Evolutionary conservation across 2,888 invertebrate genomes (phyloP).

Genomic region (Cyrtodaria siliqua): DNA sequence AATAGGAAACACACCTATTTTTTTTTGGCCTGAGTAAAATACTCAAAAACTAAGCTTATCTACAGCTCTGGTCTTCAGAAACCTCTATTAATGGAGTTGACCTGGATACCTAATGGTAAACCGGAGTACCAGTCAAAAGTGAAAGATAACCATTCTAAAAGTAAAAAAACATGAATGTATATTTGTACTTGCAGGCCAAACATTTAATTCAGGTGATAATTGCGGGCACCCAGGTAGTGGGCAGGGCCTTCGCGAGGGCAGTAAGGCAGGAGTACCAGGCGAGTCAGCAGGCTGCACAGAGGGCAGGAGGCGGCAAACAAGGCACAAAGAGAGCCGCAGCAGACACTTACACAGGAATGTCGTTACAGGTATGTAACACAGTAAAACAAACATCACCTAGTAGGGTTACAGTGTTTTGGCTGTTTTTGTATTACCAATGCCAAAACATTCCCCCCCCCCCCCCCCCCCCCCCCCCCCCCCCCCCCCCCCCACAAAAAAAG

Average conservation of each 20-base stretch:
- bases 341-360: slow-evolving; percentile 88
- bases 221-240: slow-evolving; percentile 95
- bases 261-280: slow-evolving; percentile 89
- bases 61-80: too few species aligned
- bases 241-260: slow-evolving; percentile 96
- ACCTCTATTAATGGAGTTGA: too few species aligned
- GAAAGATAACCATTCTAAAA: neutral
- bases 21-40: too few species aligned
- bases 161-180: neutral
- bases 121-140: neutral
- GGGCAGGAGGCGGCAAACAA: slow-evolving; percentile 73
- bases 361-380: slow-evolving; percentile 87
- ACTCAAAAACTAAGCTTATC: too few species aligned
- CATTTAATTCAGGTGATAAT: slow-evolving; percentile 96
- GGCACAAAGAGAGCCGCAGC: slow-evolving; percentile 74
- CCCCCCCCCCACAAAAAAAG: too few species aligned
- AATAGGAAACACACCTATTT: too few species aligned
- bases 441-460: too few species aligned
- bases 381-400: too few species aligned
- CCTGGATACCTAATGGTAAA: too few species aligned
- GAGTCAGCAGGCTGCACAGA: slow-evolving; percentile 84
- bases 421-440: too few species aligned
- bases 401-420: too few species aligned
- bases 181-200: slow-evolving; percentile 89
- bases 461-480: too few species aligned